These are phyloP conservation scores for Delphinus delphis DNA, from an alignment of 2,113 vertebrate genomes.

Conservation along the genomic window DNA sequence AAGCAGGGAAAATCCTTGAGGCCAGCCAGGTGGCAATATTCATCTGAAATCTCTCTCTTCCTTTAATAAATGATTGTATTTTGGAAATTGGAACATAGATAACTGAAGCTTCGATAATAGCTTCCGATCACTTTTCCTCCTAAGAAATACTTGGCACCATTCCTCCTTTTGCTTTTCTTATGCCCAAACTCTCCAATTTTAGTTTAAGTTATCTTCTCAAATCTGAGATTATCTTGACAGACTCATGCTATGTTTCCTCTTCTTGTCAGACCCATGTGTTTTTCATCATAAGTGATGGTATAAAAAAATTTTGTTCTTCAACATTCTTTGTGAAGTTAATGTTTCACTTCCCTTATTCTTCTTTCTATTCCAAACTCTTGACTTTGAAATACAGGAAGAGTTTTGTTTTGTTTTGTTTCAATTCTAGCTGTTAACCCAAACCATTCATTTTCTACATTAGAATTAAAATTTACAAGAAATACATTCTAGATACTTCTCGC, in stretches of 20 bases:
- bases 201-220: background rate
- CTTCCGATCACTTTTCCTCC: background rate
- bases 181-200: background rate
- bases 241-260: background rate
- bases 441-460: background rate
- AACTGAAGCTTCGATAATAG: background rate
- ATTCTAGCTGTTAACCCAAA: background rate
- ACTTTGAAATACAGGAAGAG: conserved; percentile 29
- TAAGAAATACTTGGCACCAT: background rate
- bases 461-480: conserved; percentile 12
- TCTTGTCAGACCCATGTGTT: background rate
- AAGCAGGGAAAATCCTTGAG: background rate
- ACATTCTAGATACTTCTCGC: background rate
- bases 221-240: background rate
- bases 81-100: background rate
- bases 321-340: background rate
- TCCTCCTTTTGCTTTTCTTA: background rate
- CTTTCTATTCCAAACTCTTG: background rate
- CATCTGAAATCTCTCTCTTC: background rate
- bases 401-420: background rate
- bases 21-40: background rate
- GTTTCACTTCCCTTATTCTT: conserved; percentile 38
- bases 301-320: background rate
- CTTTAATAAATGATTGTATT: background rate
- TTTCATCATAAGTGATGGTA: background rate